These are phyloP conservation scores for Rotaria macrura DNA, from an alignment of 2,888 invertebrate genomes.

Conservation along the genomic window DNA sequence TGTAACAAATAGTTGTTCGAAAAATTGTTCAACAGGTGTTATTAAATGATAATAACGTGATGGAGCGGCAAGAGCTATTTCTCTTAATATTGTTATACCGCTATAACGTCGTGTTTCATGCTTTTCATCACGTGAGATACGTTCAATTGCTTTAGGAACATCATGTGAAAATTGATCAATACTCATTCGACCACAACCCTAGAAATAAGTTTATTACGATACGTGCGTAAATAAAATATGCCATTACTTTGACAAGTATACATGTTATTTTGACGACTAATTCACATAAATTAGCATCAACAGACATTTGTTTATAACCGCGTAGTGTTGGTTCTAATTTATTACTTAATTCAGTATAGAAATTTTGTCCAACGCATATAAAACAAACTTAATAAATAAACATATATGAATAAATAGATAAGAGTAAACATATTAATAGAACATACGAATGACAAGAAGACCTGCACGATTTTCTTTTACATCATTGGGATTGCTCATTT, in stretches of 20 bases:
- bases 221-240: background rate
- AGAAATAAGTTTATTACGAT: background rate
- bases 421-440: background rate
- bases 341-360: constrained; percentile 8
- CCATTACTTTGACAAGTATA: background rate
- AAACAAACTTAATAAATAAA: background rate
- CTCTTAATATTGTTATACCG: background rate
- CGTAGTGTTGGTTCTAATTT: background rate
- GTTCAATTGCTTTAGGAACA: constrained; percentile 1
- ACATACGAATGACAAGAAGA: constrained; percentile 11
- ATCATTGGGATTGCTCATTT: constrained; percentile 3
- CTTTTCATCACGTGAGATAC: background rate
- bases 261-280: background rate
- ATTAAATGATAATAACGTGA: background rate
- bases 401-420: background rate
- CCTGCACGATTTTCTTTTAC: background rate
- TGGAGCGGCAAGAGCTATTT: background rate
- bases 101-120: constrained; percentile 17
- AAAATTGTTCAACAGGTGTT: background rate
- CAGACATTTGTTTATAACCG: constrained; percentile 1
- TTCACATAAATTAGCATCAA: background rate
- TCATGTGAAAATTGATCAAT: background rate
- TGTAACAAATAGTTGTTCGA: background rate
- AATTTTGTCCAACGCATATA: background rate
- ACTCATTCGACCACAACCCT: constrained; percentile 7